These are phyloP conservation scores for Acanthosepion esculentum DNA, from an alignment of 2,888 invertebrate species.

Conservation along the genomic window DNA sequence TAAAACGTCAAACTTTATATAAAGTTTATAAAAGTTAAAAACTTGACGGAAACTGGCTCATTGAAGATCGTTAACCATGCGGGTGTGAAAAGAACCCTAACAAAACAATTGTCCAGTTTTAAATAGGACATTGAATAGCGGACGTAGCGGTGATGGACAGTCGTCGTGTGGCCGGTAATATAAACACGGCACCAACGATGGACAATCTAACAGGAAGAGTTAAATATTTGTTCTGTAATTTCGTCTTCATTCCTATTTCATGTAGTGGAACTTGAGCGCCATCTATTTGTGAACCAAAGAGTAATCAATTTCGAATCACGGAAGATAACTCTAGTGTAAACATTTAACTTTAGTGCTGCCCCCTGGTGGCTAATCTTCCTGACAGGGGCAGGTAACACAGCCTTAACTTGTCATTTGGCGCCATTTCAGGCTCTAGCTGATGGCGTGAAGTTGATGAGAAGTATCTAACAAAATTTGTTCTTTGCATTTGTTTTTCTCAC, in stretches of 20 bases:
- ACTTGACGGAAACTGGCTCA: not conserved
- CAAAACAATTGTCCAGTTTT: not conserved
- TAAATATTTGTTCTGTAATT: not conserved
- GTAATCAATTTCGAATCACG: not conserved
- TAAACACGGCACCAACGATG: not conserved
- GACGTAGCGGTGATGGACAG: not conserved
- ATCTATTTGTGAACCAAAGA: not conserved
- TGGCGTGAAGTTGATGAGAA: not conserved
- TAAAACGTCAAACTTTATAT: not conserved
- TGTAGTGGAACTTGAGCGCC: not conserved
- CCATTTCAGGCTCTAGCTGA: not conserved
- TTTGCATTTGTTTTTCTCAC: not conserved
- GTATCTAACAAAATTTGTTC: not conserved
- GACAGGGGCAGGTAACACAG: not conserved
- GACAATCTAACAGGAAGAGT: not conserved
- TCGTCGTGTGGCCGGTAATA: not conserved
- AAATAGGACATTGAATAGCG: not conserved
- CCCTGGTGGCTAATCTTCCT: not conserved
- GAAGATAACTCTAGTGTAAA: constrained; percentile 24
- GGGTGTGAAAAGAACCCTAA: not conserved
- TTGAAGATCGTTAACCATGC: not conserved
- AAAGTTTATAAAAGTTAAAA: not conserved
- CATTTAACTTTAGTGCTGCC: not conserved
- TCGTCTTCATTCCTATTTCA: not conserved
- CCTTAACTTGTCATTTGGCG: not conserved